Conservation (phyloP, 2,797 vertebrate species). For the Crenichthys baileyi region DNA sequence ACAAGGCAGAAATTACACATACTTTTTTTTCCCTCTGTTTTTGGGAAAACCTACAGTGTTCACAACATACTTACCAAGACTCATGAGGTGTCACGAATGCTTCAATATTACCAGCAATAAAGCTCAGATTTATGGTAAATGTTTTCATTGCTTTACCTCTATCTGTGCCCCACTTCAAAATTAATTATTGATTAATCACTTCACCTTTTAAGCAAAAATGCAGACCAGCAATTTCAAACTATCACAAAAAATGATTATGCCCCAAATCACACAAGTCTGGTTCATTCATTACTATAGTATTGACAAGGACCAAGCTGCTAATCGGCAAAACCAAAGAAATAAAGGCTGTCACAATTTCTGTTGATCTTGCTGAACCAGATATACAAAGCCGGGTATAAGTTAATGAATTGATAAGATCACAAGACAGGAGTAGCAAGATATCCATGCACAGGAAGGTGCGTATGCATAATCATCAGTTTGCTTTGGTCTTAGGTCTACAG, state of each 20-base stretch:
- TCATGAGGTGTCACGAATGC: slow-evolving; percentile 66
- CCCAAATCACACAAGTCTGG: slow-evolving; percentile 80
- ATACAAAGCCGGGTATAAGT: slow-evolving; percentile 78
- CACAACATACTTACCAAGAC: slow-evolving; percentile 78
- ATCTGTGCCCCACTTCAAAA: slow-evolving; percentile 83
- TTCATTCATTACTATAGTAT: slow-evolving; percentile 85
- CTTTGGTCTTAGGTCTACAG: slow-evolving; percentile 69
- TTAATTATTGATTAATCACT: slow-evolving; percentile 90
- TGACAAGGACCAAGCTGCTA: slow-evolving; percentile 82
- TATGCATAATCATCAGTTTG: slow-evolving; percentile 78
- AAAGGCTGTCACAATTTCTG: slow-evolving; percentile 80
- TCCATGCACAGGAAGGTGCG: slow-evolving; percentile 63
- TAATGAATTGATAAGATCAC: slow-evolving; percentile 78
- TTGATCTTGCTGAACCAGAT: slow-evolving; percentile 77
- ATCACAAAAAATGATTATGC: slow-evolving; percentile 83
- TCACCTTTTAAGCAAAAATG: slow-evolving; percentile 86
- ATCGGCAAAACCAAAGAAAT: slow-evolving; percentile 83
- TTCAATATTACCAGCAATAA: slow-evolving; percentile 80
- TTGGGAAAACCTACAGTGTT: slow-evolving; percentile 69
- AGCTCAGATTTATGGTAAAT: slow-evolving; percentile 85
- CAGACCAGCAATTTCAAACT: slow-evolving; percentile 85
- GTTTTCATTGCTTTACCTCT: slow-evolving; percentile 82
- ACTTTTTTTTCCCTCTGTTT: slow-evolving; percentile 66
- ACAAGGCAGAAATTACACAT: slow-evolving; percentile 69
- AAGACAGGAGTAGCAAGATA: slow-evolving; percentile 58